These are phyloP conservation scores for Eurytoma adleriae DNA, from an alignment of 2,888 invertebrate species.

Conservation along the genomic window DNA sequence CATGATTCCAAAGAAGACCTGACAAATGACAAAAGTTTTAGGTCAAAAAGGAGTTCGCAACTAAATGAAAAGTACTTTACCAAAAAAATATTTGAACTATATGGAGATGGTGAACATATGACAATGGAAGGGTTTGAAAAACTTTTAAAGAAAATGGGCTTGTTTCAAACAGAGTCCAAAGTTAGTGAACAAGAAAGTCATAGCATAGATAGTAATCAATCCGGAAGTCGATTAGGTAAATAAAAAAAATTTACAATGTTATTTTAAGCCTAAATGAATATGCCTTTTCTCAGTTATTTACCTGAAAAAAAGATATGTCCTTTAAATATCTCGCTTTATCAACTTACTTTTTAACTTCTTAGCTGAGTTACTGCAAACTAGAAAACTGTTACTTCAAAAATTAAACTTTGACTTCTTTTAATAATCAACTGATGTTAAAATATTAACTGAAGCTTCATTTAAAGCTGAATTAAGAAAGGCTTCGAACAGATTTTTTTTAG, in stretches of 20 bases:
- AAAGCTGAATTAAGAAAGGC: neutral
- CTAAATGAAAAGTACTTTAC: slow-evolving; percentile 80
- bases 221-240: slow-evolving; percentile 62
- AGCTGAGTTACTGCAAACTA: too few species aligned
- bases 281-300: too few species aligned
- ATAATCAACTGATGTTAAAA: too few species aligned
- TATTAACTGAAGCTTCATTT: neutral
- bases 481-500: neutral
- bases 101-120: slow-evolving; percentile 81
- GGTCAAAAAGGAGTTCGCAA: slow-evolving; percentile 65
- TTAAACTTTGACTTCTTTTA: too few species aligned
- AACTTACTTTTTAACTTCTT: too few species aligned
- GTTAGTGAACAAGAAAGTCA: slow-evolving; percentile 68
- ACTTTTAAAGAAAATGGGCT: slow-evolving; percentile 80
- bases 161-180: slow-evolving; percentile 78
- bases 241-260: too few species aligned
- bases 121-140: slow-evolving; percentile 85
- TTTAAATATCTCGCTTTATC: too few species aligned
- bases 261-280: too few species aligned
- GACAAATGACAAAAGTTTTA: slow-evolving; percentile 47
- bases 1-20: slow-evolving; percentile 6
- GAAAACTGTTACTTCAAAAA: too few species aligned
- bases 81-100: slow-evolving; percentile 82
- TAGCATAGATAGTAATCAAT: slow-evolving; percentile 60
- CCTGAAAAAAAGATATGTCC: too few species aligned